These are phyloP conservation scores for Anthopleura xanthogrammica DNA, from an alignment of 92 coral and sea anemone species.

Conservation along the genomic window DNA sequence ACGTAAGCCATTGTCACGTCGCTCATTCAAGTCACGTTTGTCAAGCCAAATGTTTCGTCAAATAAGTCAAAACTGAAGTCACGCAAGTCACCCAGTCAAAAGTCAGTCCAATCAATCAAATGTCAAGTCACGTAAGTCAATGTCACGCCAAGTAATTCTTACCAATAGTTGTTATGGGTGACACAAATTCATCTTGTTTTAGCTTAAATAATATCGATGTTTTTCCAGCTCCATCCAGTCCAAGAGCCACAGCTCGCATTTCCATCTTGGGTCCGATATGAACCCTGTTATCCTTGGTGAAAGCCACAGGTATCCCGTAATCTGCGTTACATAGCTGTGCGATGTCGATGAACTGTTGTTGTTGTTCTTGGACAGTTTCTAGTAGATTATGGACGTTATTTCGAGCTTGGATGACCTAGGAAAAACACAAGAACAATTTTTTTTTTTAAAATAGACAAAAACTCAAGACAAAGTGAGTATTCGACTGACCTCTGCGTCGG, in stretches of 20 bases:
- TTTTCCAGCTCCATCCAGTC: constrained; percentile 99
- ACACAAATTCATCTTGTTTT: constrained; percentile 94
- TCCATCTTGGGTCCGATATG: constrained; percentile 99
- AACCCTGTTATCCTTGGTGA: constrained; percentile 95
- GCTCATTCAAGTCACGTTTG: too few species aligned
- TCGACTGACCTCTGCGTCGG: constrained; percentile 86
- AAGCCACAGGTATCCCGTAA: constrained; percentile 96
- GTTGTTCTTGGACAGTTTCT: constrained; percentile 96
- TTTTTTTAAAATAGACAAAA: background rate
- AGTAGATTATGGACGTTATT: constrained; percentile 83
- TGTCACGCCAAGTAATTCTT: constrained; percentile 1
- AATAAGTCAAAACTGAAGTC: background rate
- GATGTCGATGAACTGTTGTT: constrained; percentile 90
- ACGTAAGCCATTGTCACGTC: too few species aligned
- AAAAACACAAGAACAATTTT: background rate
- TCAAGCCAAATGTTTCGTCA: background rate
- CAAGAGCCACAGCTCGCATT: constrained; percentile 96
- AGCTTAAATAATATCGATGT: constrained; percentile 96
- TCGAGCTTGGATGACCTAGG: constrained; percentile 92
- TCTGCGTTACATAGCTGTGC: constrained; percentile 91
- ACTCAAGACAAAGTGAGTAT: background rate
- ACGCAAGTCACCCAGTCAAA: too few species aligned
- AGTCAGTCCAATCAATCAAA: too few species aligned
- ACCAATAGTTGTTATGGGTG: constrained; percentile 98
- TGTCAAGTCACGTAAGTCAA: background rate